Evolutionary conservation across 2,797 vertebrate species (phyloP).

Genomic region (Adelosebastes latens): DNA sequence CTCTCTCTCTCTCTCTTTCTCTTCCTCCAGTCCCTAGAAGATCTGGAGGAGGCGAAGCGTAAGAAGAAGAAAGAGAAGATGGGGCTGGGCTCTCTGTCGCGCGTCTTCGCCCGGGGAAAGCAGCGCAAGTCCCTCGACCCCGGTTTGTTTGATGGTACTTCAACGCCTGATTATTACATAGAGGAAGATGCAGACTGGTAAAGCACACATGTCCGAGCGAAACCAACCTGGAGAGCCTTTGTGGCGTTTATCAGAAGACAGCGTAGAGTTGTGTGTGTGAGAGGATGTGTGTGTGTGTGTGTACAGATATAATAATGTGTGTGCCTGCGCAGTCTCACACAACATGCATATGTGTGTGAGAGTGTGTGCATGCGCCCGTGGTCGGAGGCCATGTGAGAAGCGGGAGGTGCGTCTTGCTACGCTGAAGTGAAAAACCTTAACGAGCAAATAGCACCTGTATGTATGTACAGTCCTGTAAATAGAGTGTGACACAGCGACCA

Average conservation of each 20-base stretch:
- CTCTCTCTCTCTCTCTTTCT: background rate
- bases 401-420: slow-evolving; percentile 49
- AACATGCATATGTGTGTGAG: slow-evolving; percentile 30
- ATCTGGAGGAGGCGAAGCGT: slow-evolving; percentile 98
- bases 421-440: slow-evolving; percentile 66
- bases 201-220: slow-evolving; percentile 71
- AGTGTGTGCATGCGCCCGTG: slow-evolving; percentile 26
- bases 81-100: slow-evolving; percentile 96
- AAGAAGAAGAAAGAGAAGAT: slow-evolving; percentile 99
- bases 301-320: slow-evolving; percentile 50
- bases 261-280: slow-evolving; percentile 27
- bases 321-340: slow-evolving; percentile 52
- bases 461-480: slow-evolving; percentile 77
- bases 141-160: slow-evolving; percentile 97
- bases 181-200: slow-evolving; percentile 99
- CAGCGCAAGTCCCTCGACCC: slow-evolving; percentile 98
- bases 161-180: slow-evolving; percentile 98
- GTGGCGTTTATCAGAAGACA: slow-evolving; percentile 58
- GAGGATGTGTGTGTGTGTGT: slow-evolving; percentile 30
- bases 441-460: slow-evolving; percentile 71
- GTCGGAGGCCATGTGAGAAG: slow-evolving; percentile 56
- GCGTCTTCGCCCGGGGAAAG: slow-evolving; percentile 96
- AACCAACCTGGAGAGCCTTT: slow-evolving; percentile 51
- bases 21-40: slow-evolving; percentile 93
- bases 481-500: slow-evolving; percentile 63